A percentile compares a stretch with the other conserved stretches of the same genome.
These are phyloP conservation scores for Neodiprion lecontei DNA, from an alignment of 1,140 invertebrate genomes.

Conservation along the genomic window DNA sequence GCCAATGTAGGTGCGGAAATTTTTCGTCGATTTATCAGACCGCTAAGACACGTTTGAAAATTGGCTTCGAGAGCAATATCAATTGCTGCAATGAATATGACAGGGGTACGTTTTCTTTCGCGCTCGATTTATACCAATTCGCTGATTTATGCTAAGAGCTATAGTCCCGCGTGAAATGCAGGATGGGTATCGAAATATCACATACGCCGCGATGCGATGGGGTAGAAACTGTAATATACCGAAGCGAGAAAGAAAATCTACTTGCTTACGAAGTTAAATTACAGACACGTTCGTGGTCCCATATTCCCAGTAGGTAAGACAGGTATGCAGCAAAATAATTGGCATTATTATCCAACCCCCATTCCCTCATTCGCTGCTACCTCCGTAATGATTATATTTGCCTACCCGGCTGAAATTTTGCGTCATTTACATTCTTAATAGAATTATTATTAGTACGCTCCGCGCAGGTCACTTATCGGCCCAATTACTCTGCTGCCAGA, in stretches of 20 bases:
- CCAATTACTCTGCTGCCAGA: constrained; percentile 21
- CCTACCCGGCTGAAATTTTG: constrained; percentile 31
- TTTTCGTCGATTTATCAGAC: background rate
- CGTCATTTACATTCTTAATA: constrained; percentile 45
- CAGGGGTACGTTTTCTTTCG: background rate
- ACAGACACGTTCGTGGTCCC: constrained; percentile 1
- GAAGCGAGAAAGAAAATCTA: background rate
- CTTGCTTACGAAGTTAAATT: constrained; percentile 3
- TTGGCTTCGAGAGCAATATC: too few relatives aligned
- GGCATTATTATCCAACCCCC: constrained; percentile 28
- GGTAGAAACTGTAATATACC: too few relatives aligned
- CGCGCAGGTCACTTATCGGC: constrained; percentile 26
- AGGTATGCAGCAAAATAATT: constrained; percentile 19
- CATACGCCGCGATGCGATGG: too few relatives aligned
- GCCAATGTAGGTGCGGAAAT: background rate
- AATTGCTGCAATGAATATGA: background rate
- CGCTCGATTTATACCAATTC: background rate
- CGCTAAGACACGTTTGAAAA: background rate
- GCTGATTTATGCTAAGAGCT: background rate
- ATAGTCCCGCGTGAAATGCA: too few relatives aligned
- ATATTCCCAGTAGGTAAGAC: constrained; percentile 5
- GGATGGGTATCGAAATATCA: too few relatives aligned
- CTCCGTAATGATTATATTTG: constrained; percentile 35
- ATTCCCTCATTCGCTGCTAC: background rate
- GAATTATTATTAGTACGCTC: constrained; percentile 43